phyloP scores from a whole-genome alignment of 2,113 vertebrate species.

The Callithrix jacchus region DNA sequence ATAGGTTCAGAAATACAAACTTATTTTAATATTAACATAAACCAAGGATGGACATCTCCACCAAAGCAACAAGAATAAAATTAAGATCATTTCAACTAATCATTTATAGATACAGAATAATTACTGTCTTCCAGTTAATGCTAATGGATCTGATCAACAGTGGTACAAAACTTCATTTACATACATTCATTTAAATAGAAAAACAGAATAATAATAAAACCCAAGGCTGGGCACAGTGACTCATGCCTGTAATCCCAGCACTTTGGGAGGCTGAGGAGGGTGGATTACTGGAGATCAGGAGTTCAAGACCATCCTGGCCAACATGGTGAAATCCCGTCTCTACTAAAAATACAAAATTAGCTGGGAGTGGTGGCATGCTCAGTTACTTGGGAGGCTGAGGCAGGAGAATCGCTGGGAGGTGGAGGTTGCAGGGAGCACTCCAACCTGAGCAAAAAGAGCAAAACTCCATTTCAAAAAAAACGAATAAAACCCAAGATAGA shows the following conservation, averaged over 20 bases:
- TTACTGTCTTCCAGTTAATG: constrained; percentile 13
- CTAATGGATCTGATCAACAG: background rate
- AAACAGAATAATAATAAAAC: background rate
- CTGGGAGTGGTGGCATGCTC: too few species aligned
- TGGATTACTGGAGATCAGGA: too few species aligned
- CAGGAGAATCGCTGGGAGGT: too few species aligned
- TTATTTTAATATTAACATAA: constrained; percentile 42
- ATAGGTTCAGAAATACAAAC: background rate
- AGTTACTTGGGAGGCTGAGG: too few species aligned
- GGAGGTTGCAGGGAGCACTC: too few species aligned
- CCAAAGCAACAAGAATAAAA: constrained; percentile 46
- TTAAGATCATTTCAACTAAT: constrained; percentile 8
- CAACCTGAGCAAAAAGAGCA: too few species aligned
- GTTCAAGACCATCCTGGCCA: too few species aligned
- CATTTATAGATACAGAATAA: background rate
- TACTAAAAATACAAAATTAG: too few species aligned
- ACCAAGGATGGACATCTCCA: background rate
- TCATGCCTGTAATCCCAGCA: too few species aligned
- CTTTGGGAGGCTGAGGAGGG: too few species aligned
- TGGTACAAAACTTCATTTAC: background rate
- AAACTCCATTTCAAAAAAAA: too few species aligned
- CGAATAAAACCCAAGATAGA: background rate
- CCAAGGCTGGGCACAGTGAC: background rate
- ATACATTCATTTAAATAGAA: constrained; percentile 9
- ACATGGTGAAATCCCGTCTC: too few species aligned